These are phyloP conservation scores for Hypomesus transpacificus DNA, from an alignment of 2,113 vertebrate species.

Conservation along the genomic window DNA sequence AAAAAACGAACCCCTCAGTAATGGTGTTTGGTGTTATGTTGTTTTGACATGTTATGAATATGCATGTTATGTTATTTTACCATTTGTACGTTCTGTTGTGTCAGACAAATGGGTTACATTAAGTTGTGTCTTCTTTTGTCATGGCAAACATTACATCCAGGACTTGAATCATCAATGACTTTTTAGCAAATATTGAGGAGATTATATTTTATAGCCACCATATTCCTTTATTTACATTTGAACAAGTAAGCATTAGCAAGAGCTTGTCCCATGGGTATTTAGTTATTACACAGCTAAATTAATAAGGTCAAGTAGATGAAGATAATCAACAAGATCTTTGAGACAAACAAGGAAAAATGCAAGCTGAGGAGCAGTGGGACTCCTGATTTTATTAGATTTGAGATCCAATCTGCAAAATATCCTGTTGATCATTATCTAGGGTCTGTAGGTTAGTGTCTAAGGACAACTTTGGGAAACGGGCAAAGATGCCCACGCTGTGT, in stretches of 20 bases:
- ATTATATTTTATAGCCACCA: too few species aligned
- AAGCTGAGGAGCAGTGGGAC: constrained; percentile 35
- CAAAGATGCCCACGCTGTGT: constrained; percentile 30
- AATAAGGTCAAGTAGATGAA: constrained; percentile 53
- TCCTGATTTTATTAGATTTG: constrained; percentile 40
- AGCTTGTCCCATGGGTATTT: constrained; percentile 28
- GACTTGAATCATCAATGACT: too few species aligned
- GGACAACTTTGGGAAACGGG: constrained; percentile 36
- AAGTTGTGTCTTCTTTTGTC: too few species aligned
- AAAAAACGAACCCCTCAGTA: too few species aligned
- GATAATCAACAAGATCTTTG: constrained; percentile 49
- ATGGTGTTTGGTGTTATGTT: too few species aligned
- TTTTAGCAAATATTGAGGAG: too few species aligned
- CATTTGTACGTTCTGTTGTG: too few species aligned
- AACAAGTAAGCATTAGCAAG: constrained; percentile 34
- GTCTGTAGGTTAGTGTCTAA: constrained; percentile 29
- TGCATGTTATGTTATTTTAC: too few species aligned
- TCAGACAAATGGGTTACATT: too few species aligned
- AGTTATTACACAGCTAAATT: constrained; percentile 44
- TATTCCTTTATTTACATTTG: constrained; percentile 27
- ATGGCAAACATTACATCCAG: too few species aligned
- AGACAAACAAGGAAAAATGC: constrained; percentile 26
- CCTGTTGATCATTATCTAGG: constrained; percentile 37
- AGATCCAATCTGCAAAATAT: constrained; percentile 42
- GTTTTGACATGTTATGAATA: too few species aligned